Base-by-base conservation (phyloP, 2,797 vertebrate genomes). In the Poeciliopsis gracilis region DNA sequence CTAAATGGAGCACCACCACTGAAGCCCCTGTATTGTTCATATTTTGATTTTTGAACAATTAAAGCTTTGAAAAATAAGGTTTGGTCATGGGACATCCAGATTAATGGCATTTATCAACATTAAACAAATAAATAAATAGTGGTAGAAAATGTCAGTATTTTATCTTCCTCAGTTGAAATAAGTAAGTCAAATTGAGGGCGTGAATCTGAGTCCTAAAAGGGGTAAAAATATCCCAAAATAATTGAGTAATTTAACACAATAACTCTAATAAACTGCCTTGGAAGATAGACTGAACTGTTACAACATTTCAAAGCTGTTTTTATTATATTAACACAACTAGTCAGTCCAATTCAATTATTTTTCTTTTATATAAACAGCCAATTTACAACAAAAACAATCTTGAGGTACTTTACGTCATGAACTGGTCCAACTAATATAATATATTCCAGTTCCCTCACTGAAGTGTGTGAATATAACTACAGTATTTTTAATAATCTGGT, bases 1-100 rank as follows among this genome's bases (percentile, higher is more conserved):
- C 76, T 67, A 87, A 84, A 90, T 86, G 82, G 76, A 84, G 84
- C 77, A 66, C 91, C 85, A 82, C 84, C 88, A 87, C 78, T 75
- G 84, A 84, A 91, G 92, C 92, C 90, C 84, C 85, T 83, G 83
- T 61, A 77, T 23, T 76, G 53, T 67, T 75, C 10, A 59, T 70
- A 47, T 49, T 72, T 49, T 73, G 41, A 45, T 63, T 71, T 72
- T 47, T 72, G 28, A 77, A 47, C 36, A 45, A 2, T 46, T n/a
- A 46, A 28, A 70, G 43, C 41, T 70, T 7, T 70, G 5, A 70
- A 46, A n/a, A 45, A 8, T 25, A 45, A n/a, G 7, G 5, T 45
- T 5, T 70, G 25, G 43, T 70, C 25, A 70, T 46, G 25, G 43
- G 43, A 16, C 2, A 45, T 46, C 67, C 13, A 46, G 28, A 28